Evolutionary conservation across 2,888 invertebrate species (phyloP).

Genomic region (Trachelus iudaicus): DNA sequence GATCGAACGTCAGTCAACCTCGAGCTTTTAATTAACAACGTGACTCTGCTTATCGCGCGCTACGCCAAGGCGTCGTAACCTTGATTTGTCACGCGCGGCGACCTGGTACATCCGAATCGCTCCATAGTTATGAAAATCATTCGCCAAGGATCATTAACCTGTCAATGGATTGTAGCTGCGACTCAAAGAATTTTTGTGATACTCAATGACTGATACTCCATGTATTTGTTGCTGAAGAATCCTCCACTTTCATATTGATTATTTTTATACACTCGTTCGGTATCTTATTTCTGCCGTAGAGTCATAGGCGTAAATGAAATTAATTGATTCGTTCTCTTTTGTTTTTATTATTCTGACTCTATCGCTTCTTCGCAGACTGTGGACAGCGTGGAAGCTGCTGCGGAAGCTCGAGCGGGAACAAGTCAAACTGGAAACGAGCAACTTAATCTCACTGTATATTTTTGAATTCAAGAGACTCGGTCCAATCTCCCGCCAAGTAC

Average conservation of each 20-base stretch:
- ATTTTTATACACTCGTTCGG: background rate
- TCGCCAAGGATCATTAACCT: background rate
- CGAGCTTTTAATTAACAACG: background rate
- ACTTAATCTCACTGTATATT: constrained; percentile 79
- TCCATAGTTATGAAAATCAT: background rate
- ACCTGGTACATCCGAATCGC: background rate
- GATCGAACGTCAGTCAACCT: background rate
- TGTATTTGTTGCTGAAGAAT: background rate
- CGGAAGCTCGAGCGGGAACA: constrained; percentile 61
- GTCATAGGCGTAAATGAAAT: constrained; percentile 9
- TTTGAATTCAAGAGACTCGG: constrained; percentile 60
- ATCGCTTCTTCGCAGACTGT: constrained; percentile 63
- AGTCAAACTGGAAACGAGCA: constrained; percentile 67
- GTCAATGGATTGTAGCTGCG: background rate
- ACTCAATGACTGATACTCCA: background rate
- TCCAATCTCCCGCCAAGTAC: background rate
- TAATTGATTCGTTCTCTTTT: constrained; percentile 1
- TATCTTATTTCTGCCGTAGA: background rate
- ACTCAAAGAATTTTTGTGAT: background rate
- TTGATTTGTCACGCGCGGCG: background rate
- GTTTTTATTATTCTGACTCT: constrained; percentile 9
- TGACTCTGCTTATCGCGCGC: background rate
- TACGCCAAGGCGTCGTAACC: background rate
- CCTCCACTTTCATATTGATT: background rate
- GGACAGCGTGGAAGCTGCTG: constrained; percentile 67